Conservation (phyloP, 2,113 vertebrate genomes). For the Ginglymostoma cirratum region DNA sequence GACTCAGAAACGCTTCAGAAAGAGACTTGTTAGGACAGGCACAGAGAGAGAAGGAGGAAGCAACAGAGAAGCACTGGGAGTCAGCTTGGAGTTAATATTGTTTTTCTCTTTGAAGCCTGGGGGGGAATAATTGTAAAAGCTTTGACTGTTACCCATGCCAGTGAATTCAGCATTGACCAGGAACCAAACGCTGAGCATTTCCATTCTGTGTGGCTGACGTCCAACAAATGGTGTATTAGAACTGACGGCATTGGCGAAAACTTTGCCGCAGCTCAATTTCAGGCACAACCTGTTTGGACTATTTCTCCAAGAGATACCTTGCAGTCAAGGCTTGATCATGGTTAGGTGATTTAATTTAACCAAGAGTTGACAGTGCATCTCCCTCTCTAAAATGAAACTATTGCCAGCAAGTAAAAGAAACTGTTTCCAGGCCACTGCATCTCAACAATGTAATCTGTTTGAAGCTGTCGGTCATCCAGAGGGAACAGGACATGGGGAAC, state of each 20-base stretch:
- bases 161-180: not conserved
- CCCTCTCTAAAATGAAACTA: no score
- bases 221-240: not conserved
- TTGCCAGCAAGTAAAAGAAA: no score
- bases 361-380: not conserved
- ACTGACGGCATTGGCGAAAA: not conserved
- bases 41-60: not conserved
- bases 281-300: not conserved
- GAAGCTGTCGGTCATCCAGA: not conserved
- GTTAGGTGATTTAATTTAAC: not conserved
- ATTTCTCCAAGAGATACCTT: not conserved
- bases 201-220: not conserved
- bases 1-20: no score
- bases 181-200: not conserved
- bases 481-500: not conserved
- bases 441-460: constrained; percentile 13
- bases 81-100: not conserved
- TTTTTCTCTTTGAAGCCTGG: not conserved
- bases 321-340: not conserved
- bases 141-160: not conserved
- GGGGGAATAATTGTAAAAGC: not conserved
- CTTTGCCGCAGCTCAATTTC: not conserved
- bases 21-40: no score
- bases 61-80: not conserved
- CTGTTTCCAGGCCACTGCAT: not conserved